Evolutionary conservation across 2,113 vertebrate species (phyloP), one percentile per base, ranked within the genome.

Genomic region (Cyprinodon variegatus): DNA sequence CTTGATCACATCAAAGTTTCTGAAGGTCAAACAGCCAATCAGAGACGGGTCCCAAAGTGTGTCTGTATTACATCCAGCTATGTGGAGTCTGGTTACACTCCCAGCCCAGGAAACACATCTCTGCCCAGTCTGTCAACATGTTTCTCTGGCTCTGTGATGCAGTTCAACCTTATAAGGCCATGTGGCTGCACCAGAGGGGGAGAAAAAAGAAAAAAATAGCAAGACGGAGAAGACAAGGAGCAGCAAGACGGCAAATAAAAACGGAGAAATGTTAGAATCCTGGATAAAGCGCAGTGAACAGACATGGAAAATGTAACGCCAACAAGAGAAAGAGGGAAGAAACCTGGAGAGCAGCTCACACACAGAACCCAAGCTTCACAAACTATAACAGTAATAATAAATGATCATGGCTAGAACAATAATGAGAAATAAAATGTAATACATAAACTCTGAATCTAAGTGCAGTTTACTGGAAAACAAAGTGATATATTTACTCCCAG

Each of bases 161-260:
- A 83, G 62, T 65, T 63, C 81, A 72, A 70, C 92, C 89, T 74
- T 93, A 90, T 91, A 92, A 89, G 91, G 91, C 63, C 57, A 66
- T 20, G 69, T 53, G 74, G 39, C 61, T 74, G 70, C 40, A 72
- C 64, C 76, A 64, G 38, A 74, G 69, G 71, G 72, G 67, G 57
- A 77, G 72, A 1, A 65, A 20, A 45, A 64, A 68, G 62, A 36
- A 53, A 68, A 14, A 41, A 11, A 65, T 7, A 11, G 41, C 11
- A 4, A 3, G 4, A 38, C 59, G 59, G 9, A 14, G 20, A 60
- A 61, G 17, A 69, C 20, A 45, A 40, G 70, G 37, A 62, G 72
- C 4, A 62, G 72, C 4, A 13, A 70, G 10, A 53, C 0, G 3
- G 40, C 39, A 62, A 66, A 72, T 15, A 64, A 70, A 70, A 53